phyloP scores from a whole-genome alignment of 2,113 vertebrate genomes.

The Mola mola region DNA sequence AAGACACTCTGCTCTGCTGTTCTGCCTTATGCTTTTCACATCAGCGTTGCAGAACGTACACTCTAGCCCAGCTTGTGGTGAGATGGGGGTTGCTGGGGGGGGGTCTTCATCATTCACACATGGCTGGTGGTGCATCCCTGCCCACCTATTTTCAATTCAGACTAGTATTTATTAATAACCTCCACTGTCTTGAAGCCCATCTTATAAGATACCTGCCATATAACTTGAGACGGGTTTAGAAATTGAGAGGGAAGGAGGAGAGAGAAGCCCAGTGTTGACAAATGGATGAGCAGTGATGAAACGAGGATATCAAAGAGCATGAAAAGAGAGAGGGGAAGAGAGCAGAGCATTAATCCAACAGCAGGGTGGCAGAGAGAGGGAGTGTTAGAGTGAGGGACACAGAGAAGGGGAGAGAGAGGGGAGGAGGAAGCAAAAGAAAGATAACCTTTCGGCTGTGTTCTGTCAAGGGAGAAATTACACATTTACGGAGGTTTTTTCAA shows the following conservation, averaged over 20 bases:
- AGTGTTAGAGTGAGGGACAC: conserved; percentile 74
- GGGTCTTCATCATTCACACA: conserved; percentile 92
- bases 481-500: conserved; percentile 99
- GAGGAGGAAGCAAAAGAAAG: conserved; percentile 88
- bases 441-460: conserved; percentile 95
- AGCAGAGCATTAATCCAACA: conserved; percentile 77
- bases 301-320: conserved; percentile 94
- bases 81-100: conserved; percentile 68
- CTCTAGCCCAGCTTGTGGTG: conserved; percentile 19
- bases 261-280: conserved; percentile 84
- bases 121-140: conserved; percentile 74
- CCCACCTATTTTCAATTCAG: conserved; percentile 82
- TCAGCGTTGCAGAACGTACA: conserved; percentile 66
- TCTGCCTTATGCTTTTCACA: conserved; percentile 78
- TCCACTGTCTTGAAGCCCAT: conserved; percentile 46
- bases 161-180: conserved; percentile 77
- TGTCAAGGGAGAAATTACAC: conserved; percentile 99
- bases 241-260: conserved; percentile 41
- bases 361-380: conserved; percentile 47
- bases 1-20: conserved; percentile 81
- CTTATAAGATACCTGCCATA: conserved; percentile 51
- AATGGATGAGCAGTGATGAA: conserved; percentile 95
- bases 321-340: conserved; percentile 83
- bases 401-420: conserved; percentile 37
- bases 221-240: conserved; percentile 52